Evolutionary conservation across 2,797 vertebrate species (phyloP).

Genomic region (Mastacembelus armatus): DNA sequence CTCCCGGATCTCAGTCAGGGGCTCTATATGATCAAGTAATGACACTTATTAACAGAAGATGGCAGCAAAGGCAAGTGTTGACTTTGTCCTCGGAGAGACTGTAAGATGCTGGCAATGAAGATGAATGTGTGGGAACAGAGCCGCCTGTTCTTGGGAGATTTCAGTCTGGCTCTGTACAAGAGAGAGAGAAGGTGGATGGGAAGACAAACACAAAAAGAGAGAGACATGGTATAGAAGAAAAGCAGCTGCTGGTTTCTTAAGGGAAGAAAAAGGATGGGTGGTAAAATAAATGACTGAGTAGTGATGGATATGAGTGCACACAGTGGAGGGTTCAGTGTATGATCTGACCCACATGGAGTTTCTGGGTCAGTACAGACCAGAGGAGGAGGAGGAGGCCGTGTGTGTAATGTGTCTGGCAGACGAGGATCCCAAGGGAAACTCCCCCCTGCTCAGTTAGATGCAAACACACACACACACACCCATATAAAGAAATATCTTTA

Average conservation of each 20-base stretch:
- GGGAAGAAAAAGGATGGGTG: constrained; percentile 4
- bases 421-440: constrained; percentile 49
- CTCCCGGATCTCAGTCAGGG: not conserved
- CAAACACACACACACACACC: not conserved
- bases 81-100: constrained; percentile 20
- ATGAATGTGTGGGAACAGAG: constrained; percentile 56
- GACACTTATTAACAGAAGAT: constrained; percentile 53
- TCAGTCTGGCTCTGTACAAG: constrained; percentile 42
- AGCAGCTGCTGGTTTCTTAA: constrained; percentile 29
- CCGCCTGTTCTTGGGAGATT: constrained; percentile 36
- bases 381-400: constrained; percentile 27
- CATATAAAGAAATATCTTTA: constrained; percentile 14
- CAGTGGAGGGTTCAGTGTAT: constrained; percentile 34
- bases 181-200: constrained; percentile 15
- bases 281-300: constrained; percentile 4
- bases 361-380: constrained; percentile 68
- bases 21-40: not conserved
- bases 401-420: constrained; percentile 58
- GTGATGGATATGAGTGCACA: constrained; percentile 19
- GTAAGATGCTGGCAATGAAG: constrained; percentile 42
- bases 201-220: constrained; percentile 22
- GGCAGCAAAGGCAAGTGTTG: constrained; percentile 65
- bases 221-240: constrained; percentile 18
- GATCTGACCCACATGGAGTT: constrained; percentile 74
- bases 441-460: constrained; percentile 36